A percentile compares a stretch with the other conserved stretches of the same genome.
Conservation (phyloP, 35 echinoderm and acorn worm species). For the Apostichopus parvimensis region DNA sequence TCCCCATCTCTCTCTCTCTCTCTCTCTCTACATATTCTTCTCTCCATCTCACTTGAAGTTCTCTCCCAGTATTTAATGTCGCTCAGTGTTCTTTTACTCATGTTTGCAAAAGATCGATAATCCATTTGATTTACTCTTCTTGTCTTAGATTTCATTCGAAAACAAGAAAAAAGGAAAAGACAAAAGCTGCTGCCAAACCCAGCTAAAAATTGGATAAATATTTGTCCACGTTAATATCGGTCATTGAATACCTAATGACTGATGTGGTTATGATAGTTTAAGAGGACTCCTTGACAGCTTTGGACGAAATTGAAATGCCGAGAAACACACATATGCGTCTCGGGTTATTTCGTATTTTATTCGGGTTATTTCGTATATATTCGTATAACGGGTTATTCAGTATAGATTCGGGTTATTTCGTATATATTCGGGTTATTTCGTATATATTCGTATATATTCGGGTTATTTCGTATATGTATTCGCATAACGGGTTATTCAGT, state of each 20-base stretch:
- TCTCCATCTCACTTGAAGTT: not conserved
- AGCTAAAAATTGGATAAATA: not conserved
- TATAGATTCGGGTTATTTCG: no score
- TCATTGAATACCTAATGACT: not conserved
- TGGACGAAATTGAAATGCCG: no score
- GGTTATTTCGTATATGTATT: no score
- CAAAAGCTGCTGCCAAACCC: not conserved
- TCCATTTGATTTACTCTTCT: not conserved
- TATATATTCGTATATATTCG: no score
- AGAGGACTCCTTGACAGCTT: no score
- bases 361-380: no score
- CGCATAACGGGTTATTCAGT: no score
- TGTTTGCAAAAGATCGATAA: not conserved
- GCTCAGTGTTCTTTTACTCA: not conserved
- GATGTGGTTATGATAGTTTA: not conserved
- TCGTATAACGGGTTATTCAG: no score
- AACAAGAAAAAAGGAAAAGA: not conserved
- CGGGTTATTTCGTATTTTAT: no score
- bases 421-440: no score
- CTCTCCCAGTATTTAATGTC: not conserved
- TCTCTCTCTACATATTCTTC: not conserved
- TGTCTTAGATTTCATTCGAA: not conserved
- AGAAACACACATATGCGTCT: no score
- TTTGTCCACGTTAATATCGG: not conserved
- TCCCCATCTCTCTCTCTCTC: not conserved